These are phyloP conservation scores for Tenthredo scrophulariae DNA, from an alignment of 2,888 invertebrate genomes.

Conservation along the genomic window DNA sequence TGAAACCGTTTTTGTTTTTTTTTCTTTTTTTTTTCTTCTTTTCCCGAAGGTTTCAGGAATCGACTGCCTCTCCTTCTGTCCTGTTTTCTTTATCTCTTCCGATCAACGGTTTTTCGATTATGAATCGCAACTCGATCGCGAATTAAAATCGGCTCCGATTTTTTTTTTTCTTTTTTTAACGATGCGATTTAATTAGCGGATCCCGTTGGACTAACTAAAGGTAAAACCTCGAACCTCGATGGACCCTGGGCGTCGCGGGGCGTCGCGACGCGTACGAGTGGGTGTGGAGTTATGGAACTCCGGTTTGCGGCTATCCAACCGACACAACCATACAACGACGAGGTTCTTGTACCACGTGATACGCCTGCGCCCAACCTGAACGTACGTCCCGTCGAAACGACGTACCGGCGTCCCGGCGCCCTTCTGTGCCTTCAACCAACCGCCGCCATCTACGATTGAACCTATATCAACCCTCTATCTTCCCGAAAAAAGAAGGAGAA, in stretches of 20 bases:
- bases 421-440: constrained; percentile 7
- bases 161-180: background rate
- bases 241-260: constrained; percentile 52
- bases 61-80: background rate
- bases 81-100: background rate
- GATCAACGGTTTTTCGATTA: background rate
- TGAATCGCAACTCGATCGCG: background rate
- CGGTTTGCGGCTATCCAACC: constrained; percentile 47
- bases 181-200: constrained; percentile 68
- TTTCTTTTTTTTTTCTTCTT: background rate
- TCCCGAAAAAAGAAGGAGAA: too few species aligned
- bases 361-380: constrained; percentile 46
- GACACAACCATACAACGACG: constrained; percentile 58
- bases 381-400: background rate
- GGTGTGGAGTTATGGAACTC: constrained; percentile 58
- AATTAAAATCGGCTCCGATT: background rate
- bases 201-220: constrained; percentile 63
- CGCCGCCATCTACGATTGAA: constrained; percentile 11
- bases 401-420: constrained; percentile 25
- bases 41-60: too few species aligned
- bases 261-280: constrained; percentile 59
- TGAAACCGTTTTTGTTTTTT: background rate
- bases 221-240: constrained; percentile 57
- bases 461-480: background rate
- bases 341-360: constrained; percentile 40